Percentiles rank a stretch among this genome's conserved stretches.
Evolutionary conservation across 2,113 vertebrate species (phyloP).

Genomic region (Muntiacus reevesi): DNA sequence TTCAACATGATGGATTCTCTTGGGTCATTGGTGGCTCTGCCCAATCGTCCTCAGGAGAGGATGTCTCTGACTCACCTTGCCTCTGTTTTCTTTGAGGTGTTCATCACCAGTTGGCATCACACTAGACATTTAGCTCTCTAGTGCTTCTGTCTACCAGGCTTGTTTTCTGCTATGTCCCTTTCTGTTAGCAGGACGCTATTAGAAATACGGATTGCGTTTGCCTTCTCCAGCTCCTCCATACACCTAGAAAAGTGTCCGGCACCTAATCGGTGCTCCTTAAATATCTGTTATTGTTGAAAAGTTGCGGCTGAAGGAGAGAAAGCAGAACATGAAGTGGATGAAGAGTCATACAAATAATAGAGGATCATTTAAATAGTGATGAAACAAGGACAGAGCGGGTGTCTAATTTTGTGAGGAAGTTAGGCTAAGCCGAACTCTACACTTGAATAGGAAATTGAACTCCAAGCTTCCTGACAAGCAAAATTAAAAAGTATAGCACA

Average conservation of each 20-base stretch:
- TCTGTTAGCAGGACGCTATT: background rate
- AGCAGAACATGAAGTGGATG: background rate
- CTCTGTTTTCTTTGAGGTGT: background rate
- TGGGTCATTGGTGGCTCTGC: background rate
- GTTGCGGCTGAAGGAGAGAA: background rate
- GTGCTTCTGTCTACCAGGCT: accelerated
- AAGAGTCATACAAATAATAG: background rate
- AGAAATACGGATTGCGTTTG: background rate
- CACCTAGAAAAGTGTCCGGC: background rate
- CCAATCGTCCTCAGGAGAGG: background rate
- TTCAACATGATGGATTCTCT: background rate
- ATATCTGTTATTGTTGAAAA: background rate
- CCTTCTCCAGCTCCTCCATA: background rate
- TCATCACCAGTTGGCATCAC: background rate
- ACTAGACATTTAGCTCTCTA: background rate
- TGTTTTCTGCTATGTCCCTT: background rate
- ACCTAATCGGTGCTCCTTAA: background rate
- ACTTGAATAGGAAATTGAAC: background rate
- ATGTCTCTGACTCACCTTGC: too few relatives aligned
- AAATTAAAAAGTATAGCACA: background rate
- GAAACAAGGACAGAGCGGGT: background rate
- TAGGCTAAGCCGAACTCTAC: background rate
- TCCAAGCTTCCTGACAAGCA: background rate
- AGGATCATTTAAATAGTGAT: background rate
- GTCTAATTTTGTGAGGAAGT: background rate